phyloP scores from a whole-genome alignment of 2,113 vertebrate genomes.

The Aleadryas rufinucha region DNA sequence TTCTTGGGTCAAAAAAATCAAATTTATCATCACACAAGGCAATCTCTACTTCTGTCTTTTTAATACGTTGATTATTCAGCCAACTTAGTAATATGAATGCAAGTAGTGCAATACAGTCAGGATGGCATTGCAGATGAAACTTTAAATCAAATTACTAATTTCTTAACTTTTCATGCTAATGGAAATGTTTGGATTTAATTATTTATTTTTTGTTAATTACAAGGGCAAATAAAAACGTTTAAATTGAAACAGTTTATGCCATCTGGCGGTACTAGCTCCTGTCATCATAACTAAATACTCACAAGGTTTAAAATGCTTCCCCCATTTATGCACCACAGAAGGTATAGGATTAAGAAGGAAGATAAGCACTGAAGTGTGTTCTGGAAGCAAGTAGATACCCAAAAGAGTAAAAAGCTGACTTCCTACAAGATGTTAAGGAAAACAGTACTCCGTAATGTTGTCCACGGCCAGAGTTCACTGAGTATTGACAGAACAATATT shows the following conservation, averaged over 20 bases:
- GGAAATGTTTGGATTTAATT: neutral
- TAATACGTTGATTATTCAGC: neutral
- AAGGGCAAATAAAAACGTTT: neutral
- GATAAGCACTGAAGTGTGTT: neutral
- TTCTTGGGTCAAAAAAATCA: neutral
- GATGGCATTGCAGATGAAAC: neutral
- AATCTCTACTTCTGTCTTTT: neutral
- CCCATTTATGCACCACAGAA: neutral
- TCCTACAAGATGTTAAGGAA: neutral
- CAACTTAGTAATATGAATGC: neutral
- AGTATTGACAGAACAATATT: neutral
- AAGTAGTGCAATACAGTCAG: neutral
- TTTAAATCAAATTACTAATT: neutral
- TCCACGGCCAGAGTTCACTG: neutral
- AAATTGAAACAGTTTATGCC: neutral
- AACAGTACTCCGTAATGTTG: neutral
- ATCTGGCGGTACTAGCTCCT: neutral
- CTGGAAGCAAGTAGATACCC: neutral
- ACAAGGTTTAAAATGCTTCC: neutral
- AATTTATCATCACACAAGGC: neutral
- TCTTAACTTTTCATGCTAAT: neutral
- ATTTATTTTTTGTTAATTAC: neutral
- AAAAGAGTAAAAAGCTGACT: neutral
- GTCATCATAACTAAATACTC: neutral
- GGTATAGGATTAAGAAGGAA: neutral